phyloP scores from a whole-genome alignment of 2,797 vertebrate species.

The Prionace glauca region DNA sequence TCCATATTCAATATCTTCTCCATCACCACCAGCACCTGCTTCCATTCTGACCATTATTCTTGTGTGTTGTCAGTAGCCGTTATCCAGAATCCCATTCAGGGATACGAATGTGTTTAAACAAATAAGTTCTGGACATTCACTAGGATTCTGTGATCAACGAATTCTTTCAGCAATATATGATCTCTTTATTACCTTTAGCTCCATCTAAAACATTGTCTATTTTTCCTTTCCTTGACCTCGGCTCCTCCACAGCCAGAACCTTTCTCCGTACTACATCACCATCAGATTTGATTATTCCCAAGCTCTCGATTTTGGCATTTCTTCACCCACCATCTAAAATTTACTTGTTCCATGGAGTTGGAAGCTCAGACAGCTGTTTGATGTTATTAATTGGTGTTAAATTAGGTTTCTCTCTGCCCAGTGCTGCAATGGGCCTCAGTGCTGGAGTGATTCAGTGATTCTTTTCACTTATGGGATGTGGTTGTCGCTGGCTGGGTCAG shows the following conservation, averaged over 20 bases:
- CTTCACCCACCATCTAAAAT: background rate
- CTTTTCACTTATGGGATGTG: background rate
- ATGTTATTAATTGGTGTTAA: background rate
- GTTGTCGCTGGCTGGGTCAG: too few relatives aligned
- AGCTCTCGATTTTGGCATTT: background rate
- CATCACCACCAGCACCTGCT: background rate
- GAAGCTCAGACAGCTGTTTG: background rate
- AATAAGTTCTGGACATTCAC: too few relatives aligned
- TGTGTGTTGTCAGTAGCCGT: too few relatives aligned
- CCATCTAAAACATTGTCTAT: background rate
- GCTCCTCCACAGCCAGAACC: too few relatives aligned
- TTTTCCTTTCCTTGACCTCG: background rate
- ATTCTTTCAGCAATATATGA: too few relatives aligned
- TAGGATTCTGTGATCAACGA: too few relatives aligned
- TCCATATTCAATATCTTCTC: background rate
- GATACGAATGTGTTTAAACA: too few relatives aligned
- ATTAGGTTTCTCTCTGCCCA: too few relatives aligned
- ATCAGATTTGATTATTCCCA: too few relatives aligned
- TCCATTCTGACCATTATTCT: background rate
- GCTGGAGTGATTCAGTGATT: background rate
- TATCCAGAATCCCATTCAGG: too few relatives aligned
- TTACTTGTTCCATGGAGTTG: background rate
- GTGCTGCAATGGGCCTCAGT: background rate
- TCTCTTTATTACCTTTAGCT: too few relatives aligned
- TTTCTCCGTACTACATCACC: too few relatives aligned